Base-by-base conservation (phyloP, 2,888 invertebrate genomes). In the Synanthedon myopaeformis region DNA sequence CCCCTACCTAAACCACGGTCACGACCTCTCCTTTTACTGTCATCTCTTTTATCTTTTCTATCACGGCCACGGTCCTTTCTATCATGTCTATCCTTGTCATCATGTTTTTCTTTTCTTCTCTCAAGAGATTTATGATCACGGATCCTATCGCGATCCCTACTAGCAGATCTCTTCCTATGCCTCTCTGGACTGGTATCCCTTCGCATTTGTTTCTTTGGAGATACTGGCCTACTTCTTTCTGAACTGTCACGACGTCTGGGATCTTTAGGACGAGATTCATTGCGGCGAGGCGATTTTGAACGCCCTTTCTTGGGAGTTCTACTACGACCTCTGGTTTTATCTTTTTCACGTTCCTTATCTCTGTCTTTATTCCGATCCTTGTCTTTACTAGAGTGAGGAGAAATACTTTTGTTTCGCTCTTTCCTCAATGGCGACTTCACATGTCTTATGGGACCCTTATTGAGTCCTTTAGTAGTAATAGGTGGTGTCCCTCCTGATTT, bases 1-100 rank as follows among this genome's bases (percentile, higher is more conserved):
- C 82, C 72, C 56, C 75, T 67, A 51, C 90, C 87, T 51, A 83
- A 66, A n/a, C 86, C 84, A 54, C 82, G 70, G 35, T 84, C 85
- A 42, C 90, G 75, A 11, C 84, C 87, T 56, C 89, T 72, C 59
- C 91, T 75, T 63, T 89, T 85, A 54, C 86, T 79, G 55, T 90
- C 89, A 59, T 85, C 84, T 62, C 87, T 74, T 76, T 88, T 88
- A 57, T 86, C 92, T 54, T 90, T 78, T 58, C 91, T 81, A 80
- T 88, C 89, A 54, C 94, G 90, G 53, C 92, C 92, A 58, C 94
- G 86, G 59, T 94, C 94, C 60, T 91, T 91, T 52, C 92, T 85
- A 55, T 92, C 92, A 59, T 91, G 85, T 66, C 90, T 79, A 61
- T 90, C 90, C 68, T 90, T 88, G 51, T 89, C 89, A 57, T 89